A percentile compares a stretch with the other conserved stretches of the same genome.
Conservation (phyloP, 2,113 vertebrate genomes). For the Myrmecophaga tridactyla region DNA sequence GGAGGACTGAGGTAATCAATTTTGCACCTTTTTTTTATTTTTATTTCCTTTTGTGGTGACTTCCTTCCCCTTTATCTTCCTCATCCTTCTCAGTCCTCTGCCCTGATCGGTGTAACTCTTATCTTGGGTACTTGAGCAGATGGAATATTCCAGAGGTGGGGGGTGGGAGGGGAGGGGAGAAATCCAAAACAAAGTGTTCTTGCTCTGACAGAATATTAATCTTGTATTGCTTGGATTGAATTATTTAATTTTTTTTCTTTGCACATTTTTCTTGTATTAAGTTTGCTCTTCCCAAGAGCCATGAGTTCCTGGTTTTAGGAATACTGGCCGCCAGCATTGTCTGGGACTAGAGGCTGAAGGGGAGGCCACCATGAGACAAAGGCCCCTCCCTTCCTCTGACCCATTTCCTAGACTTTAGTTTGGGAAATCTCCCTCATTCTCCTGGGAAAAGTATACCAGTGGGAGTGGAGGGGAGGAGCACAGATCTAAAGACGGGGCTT, state of each 20-base stretch:
- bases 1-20: constrained; percentile 81
- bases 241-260: constrained; percentile 86
- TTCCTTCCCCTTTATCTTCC: constrained; percentile 68
- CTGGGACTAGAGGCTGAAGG: constrained; percentile 59
- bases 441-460: constrained; percentile 9
- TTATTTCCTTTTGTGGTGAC: constrained; percentile 75
- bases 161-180: constrained; percentile 67
- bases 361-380: constrained; percentile 27
- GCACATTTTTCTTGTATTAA: constrained; percentile 86
- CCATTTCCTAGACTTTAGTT: constrained; percentile 51
- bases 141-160: constrained; percentile 68
- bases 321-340: constrained; percentile 67
- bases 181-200: constrained; percentile 77
- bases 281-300: constrained; percentile 82
- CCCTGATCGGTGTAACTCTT: constrained; percentile 77
- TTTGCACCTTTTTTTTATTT: constrained; percentile 79
- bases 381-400: constrained; percentile 7
- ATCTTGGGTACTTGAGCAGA: constrained; percentile 81
- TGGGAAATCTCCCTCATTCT: constrained; percentile 46
- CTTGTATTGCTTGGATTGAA: constrained; percentile 81
- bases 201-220: constrained; percentile 79
- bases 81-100: constrained; percentile 70
- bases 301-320: constrained; percentile 73
- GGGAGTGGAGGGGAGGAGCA: constrained; percentile 40
- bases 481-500: constrained; percentile 55